Base-by-base conservation (phyloP, 2,888 invertebrate species). In the Helleia helle region DNA sequence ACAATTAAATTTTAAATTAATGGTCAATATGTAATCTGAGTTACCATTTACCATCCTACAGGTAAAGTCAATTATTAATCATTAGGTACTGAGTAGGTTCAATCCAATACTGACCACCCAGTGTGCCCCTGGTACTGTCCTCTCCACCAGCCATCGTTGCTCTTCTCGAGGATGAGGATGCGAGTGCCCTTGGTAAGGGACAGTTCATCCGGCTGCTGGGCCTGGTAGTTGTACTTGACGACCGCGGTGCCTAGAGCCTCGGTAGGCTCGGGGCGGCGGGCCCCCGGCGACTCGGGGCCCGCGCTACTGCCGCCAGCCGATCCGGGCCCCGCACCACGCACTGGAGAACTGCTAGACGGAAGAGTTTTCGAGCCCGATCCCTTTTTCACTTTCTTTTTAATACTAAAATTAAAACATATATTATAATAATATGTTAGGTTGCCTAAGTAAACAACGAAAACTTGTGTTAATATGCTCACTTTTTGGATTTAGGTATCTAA, bases 141-240 rank as follows among this genome's bases (percentile, higher is more conserved):
- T 62, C 97, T 90, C 99, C 99, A 99, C 99, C 99, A 99, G 47
- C 95, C 97, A 79, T 99, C 99, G 56, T 97, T 97, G 60, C 97
- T 97, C 84, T 99, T 99, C 83, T 99, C 99, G 51, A 99, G 86
- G 52, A 99, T 99, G 47, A 94, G 88, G 54, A 99, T 96, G 57
- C 94, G 87, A 42, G 96, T 96, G 55, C 97, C 98, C 86, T 99
- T 99, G 30, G 93, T 92, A 49, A 99, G 88, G 0, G 96, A 92
- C 41, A 99, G 86, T 73, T 99, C 99, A 66, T 99, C 99, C 1
- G 95, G 91, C 75, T 98, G 96, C 81, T 96, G 96, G 30, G 98
- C 97, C 62, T 83, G 81, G 76, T 95, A 95, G 81, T 94, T 95
- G 83, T 97, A 99, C 84, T 98, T 98, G 56, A 97, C 99, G 43